Evolutionary conservation across 2,797 vertebrate genomes (phyloP), one percentile per base, ranked within the genome.

Genomic region (Thripadectes ignobilis): DNA sequence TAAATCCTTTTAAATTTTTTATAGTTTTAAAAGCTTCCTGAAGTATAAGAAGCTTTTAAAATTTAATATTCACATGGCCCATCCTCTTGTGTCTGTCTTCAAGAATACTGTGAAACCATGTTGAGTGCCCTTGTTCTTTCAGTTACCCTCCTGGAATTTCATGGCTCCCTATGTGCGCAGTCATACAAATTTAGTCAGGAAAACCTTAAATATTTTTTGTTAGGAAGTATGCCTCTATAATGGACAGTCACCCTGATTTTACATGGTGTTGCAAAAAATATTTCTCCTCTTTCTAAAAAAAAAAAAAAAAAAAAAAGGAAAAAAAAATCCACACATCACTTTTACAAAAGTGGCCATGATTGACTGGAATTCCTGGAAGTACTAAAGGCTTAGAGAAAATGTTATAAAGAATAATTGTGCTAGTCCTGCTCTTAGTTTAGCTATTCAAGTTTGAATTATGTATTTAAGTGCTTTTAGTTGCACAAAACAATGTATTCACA

Each of bases 21-120:
- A 95, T 93, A 76, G 36, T 89, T 93, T 92, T 94, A 96, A 96
- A 84, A 51, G 51, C 62, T 91, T 95, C 46, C 55, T 76, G 68
- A 93, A 81, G 26, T 88, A 78, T 69, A 89, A 91, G 49, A 89
- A 34, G 36, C 26, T 84, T 96, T 96, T 88, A 96, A 96, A 96
- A 94, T 92, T 91, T 93, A 81, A 85, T 81, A 85, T 39, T 88
- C 73, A 46, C 36, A 34, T 1, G 2, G 14, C 17, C 52, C 32
- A 63, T 83, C n/a, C 19, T 72, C 88, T 91, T 12, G 5, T 43
- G 58, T 68, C 65, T 80, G 3, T 67, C 49, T 95, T 92, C 62
- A 67, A 86, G 58, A 89, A 72, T n/a, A 17, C 26, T 88, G 46
- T 76, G 46, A 94, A 89, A 81, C n/a, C 75, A 72, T 29, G 34